phyloP scores from a whole-genome alignment of 2,797 vertebrate genomes.

The Hypotaenidia okinawae region DNA sequence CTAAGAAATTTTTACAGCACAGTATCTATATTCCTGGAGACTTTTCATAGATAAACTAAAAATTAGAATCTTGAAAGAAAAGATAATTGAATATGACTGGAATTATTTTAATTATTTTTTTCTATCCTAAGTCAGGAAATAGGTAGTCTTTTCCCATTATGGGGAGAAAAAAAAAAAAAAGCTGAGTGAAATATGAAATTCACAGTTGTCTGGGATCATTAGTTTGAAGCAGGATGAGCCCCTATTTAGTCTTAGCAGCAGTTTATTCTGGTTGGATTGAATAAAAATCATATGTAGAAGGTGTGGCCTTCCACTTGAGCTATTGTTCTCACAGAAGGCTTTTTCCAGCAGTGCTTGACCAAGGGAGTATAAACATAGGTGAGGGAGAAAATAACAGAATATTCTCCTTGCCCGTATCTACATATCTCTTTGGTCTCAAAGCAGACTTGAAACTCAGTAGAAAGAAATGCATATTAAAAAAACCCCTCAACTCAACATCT shows the following conservation, averaged over 20 bases:
- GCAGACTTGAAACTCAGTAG: neutral
- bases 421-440: neutral
- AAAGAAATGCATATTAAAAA: neutral
- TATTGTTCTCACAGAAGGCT: neutral
- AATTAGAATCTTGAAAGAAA: neutral
- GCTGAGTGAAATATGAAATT: neutral
- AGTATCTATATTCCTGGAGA: neutral
- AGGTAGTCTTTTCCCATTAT: neutral
- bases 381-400: neutral
- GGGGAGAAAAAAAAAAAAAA: neutral
- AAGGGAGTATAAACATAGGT: rapidly evolving
- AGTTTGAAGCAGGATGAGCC: neutral
- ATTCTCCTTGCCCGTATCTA: neutral
- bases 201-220: neutral
- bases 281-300: neutral
- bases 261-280: neutral
- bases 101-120: neutral
- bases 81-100: neutral
- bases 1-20: neutral
- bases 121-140: neutral
- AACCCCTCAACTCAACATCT: neutral
- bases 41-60: neutral
- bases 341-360: neutral
- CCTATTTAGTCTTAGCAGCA: neutral
- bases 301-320: neutral